Evolutionary conservation across 2,113 vertebrate genomes (phyloP), one percentile per base, ranked within the genome.

Genomic region (Diphyllodes magnificus): DNA sequence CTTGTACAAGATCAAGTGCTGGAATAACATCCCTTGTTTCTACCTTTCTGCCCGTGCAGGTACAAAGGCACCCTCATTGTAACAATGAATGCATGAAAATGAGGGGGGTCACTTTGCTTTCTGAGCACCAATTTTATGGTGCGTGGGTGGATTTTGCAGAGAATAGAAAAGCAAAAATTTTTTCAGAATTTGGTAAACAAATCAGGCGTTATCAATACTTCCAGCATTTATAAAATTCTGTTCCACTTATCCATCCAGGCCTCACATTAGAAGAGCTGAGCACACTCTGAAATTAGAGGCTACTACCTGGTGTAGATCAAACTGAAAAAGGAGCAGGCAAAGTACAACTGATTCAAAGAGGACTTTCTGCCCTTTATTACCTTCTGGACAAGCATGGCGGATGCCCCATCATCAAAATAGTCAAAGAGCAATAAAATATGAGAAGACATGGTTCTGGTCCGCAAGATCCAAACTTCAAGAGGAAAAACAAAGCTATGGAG

Each of bases 291-390:
- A 28, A 47, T 15, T 2, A 45, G n/a, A 64, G 18, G 35, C 9
- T 39, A 20, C 25, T 39, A 17, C 31, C 27, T 31, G 45, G 13
- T 22, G 6, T 6, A 56, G 59, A 78, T 13, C 22, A 37, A 70
- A 45, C 15, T 5, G 15, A 51, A 56, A 20, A n/a, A 95, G 25
- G 57, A 84, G 25, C 19, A 44, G 73, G 31, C 9, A 31, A 83
- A 40, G 11, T 4, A 37, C 77, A 59, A 44, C 13, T 45, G 50
- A 72, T 45, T 44, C 73, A 31, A 44, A 86, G 85, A 65, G 28
- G 66, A 53, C 53, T 68, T 92, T 87, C 28, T 76, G 78, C 68
- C 78, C 84, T 96, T 96, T 95, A 89, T 88, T 95, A 77, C 64
- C 51, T 84, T 66, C 76, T 54, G 56, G 47, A 86, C 64, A 86